Evolutionary conservation across 2,113 vertebrate genomes (phyloP), one percentile per base, ranked within the genome.

Genomic region (Silurus glanis): DNA sequence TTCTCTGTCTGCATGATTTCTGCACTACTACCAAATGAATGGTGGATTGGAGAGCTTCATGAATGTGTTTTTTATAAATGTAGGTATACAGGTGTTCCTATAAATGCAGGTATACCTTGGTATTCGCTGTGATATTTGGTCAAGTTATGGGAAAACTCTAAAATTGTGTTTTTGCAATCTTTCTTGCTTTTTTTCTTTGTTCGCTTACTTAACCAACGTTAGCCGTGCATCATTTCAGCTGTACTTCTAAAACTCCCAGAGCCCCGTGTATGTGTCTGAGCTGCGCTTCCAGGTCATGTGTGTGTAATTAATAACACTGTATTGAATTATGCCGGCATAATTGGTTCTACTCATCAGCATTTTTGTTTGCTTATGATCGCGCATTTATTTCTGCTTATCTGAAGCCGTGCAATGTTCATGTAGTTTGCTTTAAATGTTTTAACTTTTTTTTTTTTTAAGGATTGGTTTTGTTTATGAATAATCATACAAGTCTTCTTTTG

Each of bases 271-370:
- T 75, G 87, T 84, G 59, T 69, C 49, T 56, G 76, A 89, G 64
- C 51, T 71, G 16, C 55, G 71, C 71, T 78, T 86, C 28, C 85
- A 82, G 88, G 83, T 87, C 72, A 84, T 89, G 74, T 83, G 83
- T 87, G 9, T 83, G 74, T 87, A 89, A 87, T 87, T 89, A 89
- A 87, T 87, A 87, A 85, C 37, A 66, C 61, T 28, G 80, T 25
- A 23, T 80, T 45, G 49, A 86, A 87, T 85, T 83, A 80, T 85
- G 80, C 74, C 49, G 17, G 80, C 79, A 87, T 89, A 89, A 87
- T 89, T 87, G 80, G 16, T 89, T 85, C 71, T 85, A 80, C 80
- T 87, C 83, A 88, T 90, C 87, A 88, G 89, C 87, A 87, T 83
- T 85, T 90, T 90, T 88, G 87, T 85, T 83, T 88, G 85, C 86